phyloP scores from a whole-genome alignment of 2,888 invertebrate genomes.

The Malthinus flaveolus region DNA sequence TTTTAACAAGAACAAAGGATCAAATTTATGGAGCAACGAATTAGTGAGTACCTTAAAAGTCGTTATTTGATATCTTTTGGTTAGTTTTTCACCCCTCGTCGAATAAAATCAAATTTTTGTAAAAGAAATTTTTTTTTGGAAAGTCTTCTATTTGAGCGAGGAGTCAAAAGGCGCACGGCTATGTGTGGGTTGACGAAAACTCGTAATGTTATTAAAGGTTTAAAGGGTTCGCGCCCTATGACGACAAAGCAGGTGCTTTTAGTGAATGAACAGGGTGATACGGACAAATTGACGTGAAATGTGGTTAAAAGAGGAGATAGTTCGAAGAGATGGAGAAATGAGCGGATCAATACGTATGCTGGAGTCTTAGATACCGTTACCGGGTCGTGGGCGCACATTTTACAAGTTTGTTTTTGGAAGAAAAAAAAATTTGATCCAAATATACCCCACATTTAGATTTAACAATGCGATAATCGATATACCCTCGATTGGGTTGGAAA shows the following conservation, averaged over 20 bases:
- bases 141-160: too few species aligned
- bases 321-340: slow-evolving; percentile 42
- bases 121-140: slow-evolving; percentile 3
- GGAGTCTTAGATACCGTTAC: slow-evolving; percentile 37
- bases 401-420: slow-evolving; percentile 22
- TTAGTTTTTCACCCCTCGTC: not conserved
- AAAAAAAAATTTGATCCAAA: slow-evolving; percentile 1
- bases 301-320: slow-evolving; percentile 43
- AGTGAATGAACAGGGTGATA: slow-evolving; percentile 44
- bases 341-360: slow-evolving; percentile 48
- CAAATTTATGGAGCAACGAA: slow-evolving; percentile 27
- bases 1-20: slow-evolving; percentile 15
- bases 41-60: slow-evolving; percentile 21
- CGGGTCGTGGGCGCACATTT: slow-evolving; percentile 32
- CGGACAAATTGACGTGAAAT: slow-evolving; percentile 39
- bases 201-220: slow-evolving; percentile 6
- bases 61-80: not conserved
- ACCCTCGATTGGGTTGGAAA: slow-evolving; percentile 9
- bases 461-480: slow-evolving; percentile 10
- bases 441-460: not conserved
- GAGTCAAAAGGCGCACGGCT: not conserved
- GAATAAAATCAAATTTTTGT: not conserved
- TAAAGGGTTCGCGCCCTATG: slow-evolving; percentile 24
- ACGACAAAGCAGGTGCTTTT: slow-evolving; percentile 35
- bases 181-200: not conserved